Base-by-base conservation (phyloP, 2,888 invertebrate species). In the Podabrus alpinus region DNA sequence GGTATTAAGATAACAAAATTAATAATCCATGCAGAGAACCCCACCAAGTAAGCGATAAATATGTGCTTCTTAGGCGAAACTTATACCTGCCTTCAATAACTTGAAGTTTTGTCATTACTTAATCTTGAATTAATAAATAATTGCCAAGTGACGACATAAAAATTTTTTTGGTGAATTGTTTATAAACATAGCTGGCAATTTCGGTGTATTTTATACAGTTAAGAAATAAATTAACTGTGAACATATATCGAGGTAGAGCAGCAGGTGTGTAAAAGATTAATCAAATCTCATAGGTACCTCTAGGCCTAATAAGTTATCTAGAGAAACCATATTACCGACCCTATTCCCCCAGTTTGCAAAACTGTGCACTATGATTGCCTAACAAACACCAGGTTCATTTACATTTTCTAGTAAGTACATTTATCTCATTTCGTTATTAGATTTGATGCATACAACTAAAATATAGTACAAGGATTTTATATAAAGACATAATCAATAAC, bases 191-290 rank as follows among this genome's bases (percentile, higher is more conserved):
- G 45, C 45, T 45, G 45, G 45, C 45, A 45, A 45, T 45, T 45
- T 45, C n/a, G 45, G 45, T n/a, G 45, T 45, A 45, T 45, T 45
- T 45, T 45, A 45, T 45, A 45, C 45, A 45, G 45, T 45, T 45
- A 45, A n/a, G 45, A 45, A 45, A 72, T 72, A 72, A 72, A 72
- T 72, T 72, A 72, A 45, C 67, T 72, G 67, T 19, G 72, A 72
- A 72, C 72, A 45, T 72, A 60, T 72, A 67, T 72, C 25, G 67
- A 66, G 67, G 29, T 45, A 67, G 59, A 68, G 59, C 68, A 73
- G 68, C 73, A 69, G 73, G 68, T 68, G 68, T 62, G 73, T 68
- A 68, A 66, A 73, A 62, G 68, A 72, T 71, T 71, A 71, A 71
- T 71, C 70, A 64, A 66, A 24, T 71, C 66, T 67, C 66, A 60